phyloP scores from a whole-genome alignment of 2,888 invertebrate species.

The Xylota sylvarum region DNA sequence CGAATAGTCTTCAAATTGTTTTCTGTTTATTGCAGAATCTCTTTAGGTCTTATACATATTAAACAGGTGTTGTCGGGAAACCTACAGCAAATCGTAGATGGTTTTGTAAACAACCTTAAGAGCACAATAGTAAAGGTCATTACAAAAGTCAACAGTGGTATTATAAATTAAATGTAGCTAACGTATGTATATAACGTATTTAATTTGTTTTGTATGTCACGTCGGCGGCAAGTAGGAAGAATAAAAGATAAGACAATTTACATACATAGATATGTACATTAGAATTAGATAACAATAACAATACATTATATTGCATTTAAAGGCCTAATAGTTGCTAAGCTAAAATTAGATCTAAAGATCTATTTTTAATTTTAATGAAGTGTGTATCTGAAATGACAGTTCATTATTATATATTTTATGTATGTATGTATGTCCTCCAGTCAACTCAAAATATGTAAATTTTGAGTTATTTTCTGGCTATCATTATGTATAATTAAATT shows the following conservation, averaged over 20 bases:
- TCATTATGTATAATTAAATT: neutral
- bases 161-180: conserved; percentile 21
- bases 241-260: conserved; percentile 18
- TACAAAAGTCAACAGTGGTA: conserved; percentile 40
- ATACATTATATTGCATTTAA: conserved; percentile 10
- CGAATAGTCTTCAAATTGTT: conserved; percentile 62
- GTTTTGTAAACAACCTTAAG: conserved; percentile 50
- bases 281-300: conserved; percentile 28
- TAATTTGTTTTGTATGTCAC: neutral
- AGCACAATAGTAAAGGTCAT: conserved; percentile 57
- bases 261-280: conserved; percentile 27
- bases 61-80: conserved; percentile 67
- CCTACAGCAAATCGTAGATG: conserved; percentile 19
- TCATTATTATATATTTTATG: neutral
- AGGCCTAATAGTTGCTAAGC: conserved; percentile 2
- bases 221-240: neutral
- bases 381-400: neutral
- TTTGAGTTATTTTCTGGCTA: neutral
- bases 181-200: neutral
- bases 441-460: conserved; percentile 3
- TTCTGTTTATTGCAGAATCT: conserved; percentile 54
- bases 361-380: neutral
- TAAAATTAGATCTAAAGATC: neutral
- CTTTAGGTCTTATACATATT: conserved; percentile 51
- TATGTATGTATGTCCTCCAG: conserved; percentile 10